These are phyloP conservation scores for Engystomops pustulosus DNA, from an alignment of 2,113 vertebrate species.

Conservation along the genomic window DNA sequence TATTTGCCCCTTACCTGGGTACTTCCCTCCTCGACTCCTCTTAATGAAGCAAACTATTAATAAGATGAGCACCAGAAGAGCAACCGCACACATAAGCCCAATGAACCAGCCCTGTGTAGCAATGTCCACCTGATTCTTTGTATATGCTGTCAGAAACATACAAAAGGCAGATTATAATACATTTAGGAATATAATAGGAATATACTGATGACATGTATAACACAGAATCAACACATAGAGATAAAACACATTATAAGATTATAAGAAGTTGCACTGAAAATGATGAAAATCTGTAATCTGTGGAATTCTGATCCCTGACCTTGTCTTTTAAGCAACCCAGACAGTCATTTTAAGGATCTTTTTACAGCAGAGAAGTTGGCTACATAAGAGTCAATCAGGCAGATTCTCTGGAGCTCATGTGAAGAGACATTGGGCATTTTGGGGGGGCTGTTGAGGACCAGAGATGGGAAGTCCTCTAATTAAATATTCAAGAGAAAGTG, in stretches of 20 bases:
- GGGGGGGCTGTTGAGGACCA: slow-evolving; percentile 29
- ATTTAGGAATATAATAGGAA: background rate
- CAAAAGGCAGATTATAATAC: slow-evolving; percentile 2
- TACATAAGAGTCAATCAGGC: slow-evolving; percentile 27
- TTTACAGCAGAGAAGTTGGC: slow-evolving; percentile 17
- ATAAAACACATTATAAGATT: background rate
- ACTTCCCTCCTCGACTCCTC: slow-evolving; percentile 95
- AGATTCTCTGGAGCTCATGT: slow-evolving; percentile 40
- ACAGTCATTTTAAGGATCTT: slow-evolving; percentile 18
- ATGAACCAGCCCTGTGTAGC: slow-evolving; percentile 99
- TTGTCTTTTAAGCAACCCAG: slow-evolving; percentile 37
- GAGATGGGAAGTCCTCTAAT: slow-evolving; percentile 23
- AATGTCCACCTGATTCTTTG: slow-evolving; percentile 90
- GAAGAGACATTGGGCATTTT: slow-evolving; percentile 21
- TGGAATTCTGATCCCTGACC: slow-evolving; percentile 28
- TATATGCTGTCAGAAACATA: slow-evolving; percentile 81
- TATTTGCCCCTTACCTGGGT: slow-evolving; percentile 83
- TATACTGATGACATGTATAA: background rate
- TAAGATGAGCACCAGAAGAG: slow-evolving; percentile 95
- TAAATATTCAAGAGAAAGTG: slow-evolving; percentile 22
- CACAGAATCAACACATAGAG: slow-evolving; percentile 11
- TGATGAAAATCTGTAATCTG: slow-evolving; percentile 20
- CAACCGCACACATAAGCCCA: slow-evolving; percentile 96
- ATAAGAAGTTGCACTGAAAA: slow-evolving; percentile 13
- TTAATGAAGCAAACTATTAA: slow-evolving; percentile 99